Evolutionary conservation across 2,113 vertebrate genomes (phyloP).

Genomic region (Dipodomys spectabilis): DNA sequence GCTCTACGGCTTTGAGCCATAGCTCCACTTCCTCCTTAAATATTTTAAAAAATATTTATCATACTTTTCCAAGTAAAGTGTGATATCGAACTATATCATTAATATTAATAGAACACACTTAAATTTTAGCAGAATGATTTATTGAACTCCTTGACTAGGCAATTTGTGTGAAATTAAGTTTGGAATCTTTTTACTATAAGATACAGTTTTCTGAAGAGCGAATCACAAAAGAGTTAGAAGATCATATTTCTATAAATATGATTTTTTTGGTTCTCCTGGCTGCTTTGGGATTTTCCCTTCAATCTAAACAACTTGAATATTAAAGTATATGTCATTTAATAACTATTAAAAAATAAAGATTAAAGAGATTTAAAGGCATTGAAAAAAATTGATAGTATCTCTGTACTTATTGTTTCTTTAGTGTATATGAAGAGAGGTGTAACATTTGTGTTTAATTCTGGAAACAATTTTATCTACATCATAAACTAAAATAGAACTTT

Average conservation of each 20-base stretch:
- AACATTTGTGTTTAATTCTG: background rate
- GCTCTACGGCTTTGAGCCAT: no score
- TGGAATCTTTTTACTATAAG: background rate
- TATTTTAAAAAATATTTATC: background rate
- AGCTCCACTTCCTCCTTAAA: background rate
- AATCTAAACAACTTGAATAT: background rate
- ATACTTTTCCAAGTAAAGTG: constrained; percentile 36
- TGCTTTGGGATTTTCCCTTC: background rate
- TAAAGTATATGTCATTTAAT: background rate
- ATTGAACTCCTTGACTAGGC: background rate
- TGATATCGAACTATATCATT: background rate
- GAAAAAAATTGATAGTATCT: background rate
- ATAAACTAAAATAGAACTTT: constrained; percentile 10
- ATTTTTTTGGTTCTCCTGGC: background rate
- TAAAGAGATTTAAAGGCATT: background rate
- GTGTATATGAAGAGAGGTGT: background rate
- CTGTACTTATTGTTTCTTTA: background rate
- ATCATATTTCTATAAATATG: background rate
- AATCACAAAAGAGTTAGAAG: background rate
- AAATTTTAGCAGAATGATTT: constrained; percentile 1
- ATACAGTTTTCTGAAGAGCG: background rate
- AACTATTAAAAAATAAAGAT: background rate
- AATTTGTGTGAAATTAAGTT: constrained; percentile 38
- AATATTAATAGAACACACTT: background rate
- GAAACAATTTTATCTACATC: background rate